Conservation (phyloP, 1,140 invertebrate genomes). For the Drosophila ercepeae region DNA sequence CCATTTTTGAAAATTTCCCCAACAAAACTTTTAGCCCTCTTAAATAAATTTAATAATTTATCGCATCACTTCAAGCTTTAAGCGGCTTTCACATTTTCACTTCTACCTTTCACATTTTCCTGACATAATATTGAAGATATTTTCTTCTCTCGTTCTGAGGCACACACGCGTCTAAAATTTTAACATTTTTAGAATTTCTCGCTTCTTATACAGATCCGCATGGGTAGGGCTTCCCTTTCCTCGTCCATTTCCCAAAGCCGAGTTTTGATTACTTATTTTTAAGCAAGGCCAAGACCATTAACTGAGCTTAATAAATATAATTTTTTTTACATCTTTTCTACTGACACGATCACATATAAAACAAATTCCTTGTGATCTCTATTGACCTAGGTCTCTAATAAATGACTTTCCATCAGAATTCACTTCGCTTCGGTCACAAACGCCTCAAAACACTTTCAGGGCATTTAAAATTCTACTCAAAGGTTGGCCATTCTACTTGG, state of each 20-base stretch:
- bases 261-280: conserved; percentile 1
- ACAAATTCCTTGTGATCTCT: not conserved
- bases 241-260: not conserved
- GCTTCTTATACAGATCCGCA: conserved; percentile 1
- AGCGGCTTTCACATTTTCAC: conserved; percentile 24
- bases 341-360: not conserved
- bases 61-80: conserved; percentile 36
- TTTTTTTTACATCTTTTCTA: not conserved
- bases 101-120: conserved; percentile 3
- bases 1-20: conserved; percentile 45
- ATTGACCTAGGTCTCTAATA: not conserved
- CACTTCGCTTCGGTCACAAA: not conserved
- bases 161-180: conserved; percentile 11
- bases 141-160: conserved; percentile 1
- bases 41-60: conserved; percentile 52
- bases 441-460: conserved; percentile 11
- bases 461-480: conserved; percentile 50
- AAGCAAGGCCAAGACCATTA: not conserved
- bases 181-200: conserved; percentile 15
- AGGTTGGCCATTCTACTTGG: conserved; percentile 35
- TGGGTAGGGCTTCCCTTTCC: not conserved
- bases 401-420: conserved; percentile 14
- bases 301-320: not conserved
- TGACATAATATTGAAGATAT: conserved; percentile 24
- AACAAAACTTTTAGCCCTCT: conserved; percentile 19